A percentile compares a stretch with the other conserved stretches of the same genome.
Conservation (phyloP, 2,888 invertebrate species). For the Drosophila paracracens region DNA sequence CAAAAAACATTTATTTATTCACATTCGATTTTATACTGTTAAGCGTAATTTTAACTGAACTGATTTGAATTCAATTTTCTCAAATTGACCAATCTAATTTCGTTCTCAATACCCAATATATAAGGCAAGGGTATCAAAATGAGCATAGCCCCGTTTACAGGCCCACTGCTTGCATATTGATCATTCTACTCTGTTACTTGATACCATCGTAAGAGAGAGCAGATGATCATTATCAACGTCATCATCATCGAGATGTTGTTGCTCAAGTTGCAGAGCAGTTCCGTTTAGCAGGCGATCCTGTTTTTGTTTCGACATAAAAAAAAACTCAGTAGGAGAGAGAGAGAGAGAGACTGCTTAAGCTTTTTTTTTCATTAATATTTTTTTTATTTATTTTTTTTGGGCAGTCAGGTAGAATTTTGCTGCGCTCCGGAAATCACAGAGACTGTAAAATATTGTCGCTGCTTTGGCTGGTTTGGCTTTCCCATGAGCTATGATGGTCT, state of each 20-base stretch:
- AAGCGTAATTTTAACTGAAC: neutral
- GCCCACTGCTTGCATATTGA: constrained; percentile 68
- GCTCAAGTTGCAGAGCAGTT: constrained; percentile 65
- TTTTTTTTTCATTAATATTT: constrained; percentile 20
- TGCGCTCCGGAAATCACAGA: constrained; percentile 51
- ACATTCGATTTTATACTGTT: neutral
- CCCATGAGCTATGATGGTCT: constrained; percentile 46
- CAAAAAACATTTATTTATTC: neutral
- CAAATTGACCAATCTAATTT: neutral
- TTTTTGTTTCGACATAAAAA: constrained; percentile 33
- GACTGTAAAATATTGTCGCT: constrained; percentile 33
- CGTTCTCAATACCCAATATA: neutral
- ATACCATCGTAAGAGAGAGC: constrained; percentile 48
- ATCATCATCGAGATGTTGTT: constrained; percentile 30
- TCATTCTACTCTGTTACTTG: constrained; percentile 73
- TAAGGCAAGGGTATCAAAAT: constrained; percentile 24
- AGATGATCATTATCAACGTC: constrained; percentile 31
- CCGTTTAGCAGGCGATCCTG: constrained; percentile 66
- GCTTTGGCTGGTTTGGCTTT: constrained; percentile 49
- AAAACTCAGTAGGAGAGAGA: neutral
- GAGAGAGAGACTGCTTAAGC: constrained; percentile 12
- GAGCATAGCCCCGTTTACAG: constrained; percentile 49
- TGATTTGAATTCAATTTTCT: neutral
- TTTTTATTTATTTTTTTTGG: constrained; percentile 12
- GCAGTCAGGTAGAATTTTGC: constrained; percentile 48